A percentile compares a stretch with the other conserved stretches of the same genome.
Evolutionary conservation across 2,797 vertebrate species (phyloP).

Genomic region (Oreochromis grahami): DNA sequence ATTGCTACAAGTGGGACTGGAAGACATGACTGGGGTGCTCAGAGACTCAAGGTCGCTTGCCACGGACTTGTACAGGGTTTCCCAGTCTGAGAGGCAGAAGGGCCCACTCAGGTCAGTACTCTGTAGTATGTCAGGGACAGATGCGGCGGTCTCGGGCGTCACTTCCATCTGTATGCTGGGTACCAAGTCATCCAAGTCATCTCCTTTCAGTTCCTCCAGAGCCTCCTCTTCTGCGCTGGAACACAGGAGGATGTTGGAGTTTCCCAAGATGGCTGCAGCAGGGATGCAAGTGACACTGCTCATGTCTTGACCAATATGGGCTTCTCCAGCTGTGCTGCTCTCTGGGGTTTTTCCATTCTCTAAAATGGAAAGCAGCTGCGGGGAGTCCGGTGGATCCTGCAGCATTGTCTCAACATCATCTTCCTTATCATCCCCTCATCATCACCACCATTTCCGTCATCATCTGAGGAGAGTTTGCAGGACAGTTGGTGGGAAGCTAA

Average conservation of each 20-base stretch:
- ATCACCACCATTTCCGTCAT: background rate
- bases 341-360: constrained; percentile 55
- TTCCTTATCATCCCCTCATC: background rate
- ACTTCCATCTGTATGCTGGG: constrained; percentile 70
- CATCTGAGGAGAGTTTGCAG: constrained; percentile 79
- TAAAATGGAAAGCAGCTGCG: constrained; percentile 58
- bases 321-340: constrained; percentile 28
- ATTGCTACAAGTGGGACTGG: constrained; percentile 85
- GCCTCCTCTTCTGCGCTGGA: constrained; percentile 79
- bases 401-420: constrained; percentile 77
- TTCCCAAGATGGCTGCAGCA: constrained; percentile 72
- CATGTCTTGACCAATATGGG: constrained; percentile 61
- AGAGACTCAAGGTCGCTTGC: constrained; percentile 87
- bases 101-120: constrained; percentile 82
- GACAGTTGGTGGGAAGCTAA: constrained; percentile 84
- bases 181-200: constrained; percentile 84
- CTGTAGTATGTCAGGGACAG: constrained; percentile 85
- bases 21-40: constrained; percentile 86
- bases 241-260: constrained; percentile 79
- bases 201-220: constrained; percentile 79
- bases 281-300: constrained; percentile 55
- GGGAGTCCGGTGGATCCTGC: constrained; percentile 74
- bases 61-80: constrained; percentile 87
- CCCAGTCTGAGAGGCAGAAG: constrained; percentile 92
- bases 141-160: constrained; percentile 79